Conservation (phyloP, 2,113 vertebrate genomes). For the Rostratula benghalensis region DNA sequence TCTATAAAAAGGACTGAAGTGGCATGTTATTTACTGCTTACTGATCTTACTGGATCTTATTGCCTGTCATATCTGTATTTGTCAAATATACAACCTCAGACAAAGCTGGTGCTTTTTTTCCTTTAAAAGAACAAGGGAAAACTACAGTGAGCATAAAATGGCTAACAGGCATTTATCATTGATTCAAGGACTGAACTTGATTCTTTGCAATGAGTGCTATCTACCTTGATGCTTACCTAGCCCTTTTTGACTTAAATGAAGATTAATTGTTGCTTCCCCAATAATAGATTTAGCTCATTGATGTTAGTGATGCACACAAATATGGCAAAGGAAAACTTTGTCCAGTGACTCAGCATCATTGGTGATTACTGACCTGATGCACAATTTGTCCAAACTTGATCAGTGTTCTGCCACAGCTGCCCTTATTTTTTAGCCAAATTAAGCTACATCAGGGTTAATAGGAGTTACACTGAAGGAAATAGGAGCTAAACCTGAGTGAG, state of each 20-base stretch:
- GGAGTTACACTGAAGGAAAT: not conserved
- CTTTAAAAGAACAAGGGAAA: not conserved
- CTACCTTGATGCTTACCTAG: not conserved
- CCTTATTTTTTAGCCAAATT: not conserved
- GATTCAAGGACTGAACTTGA: not conserved
- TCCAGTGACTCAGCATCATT: not conserved
- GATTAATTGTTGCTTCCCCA: not conserved
- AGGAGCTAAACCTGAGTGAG: not conserved
- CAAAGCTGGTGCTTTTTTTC: not conserved
- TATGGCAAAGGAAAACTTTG: not conserved
- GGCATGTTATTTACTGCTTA: conserved; percentile 27
- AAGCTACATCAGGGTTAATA: not conserved
- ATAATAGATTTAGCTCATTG: not conserved
- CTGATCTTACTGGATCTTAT: conserved; percentile 11
- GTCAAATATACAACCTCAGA: not conserved
- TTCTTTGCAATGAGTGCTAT: not conserved
- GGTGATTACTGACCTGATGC: not conserved
- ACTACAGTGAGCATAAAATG: not conserved
- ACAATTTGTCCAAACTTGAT: not conserved
- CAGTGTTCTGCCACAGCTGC: not conserved
- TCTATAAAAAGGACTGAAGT: conserved; percentile 13
- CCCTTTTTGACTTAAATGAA: not conserved
- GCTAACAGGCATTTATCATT: not conserved
- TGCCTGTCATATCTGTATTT: not conserved
- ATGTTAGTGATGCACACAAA: not conserved